Conservation (phyloP, 2,888 invertebrate genomes). For the Chrysolina americana region DNA sequence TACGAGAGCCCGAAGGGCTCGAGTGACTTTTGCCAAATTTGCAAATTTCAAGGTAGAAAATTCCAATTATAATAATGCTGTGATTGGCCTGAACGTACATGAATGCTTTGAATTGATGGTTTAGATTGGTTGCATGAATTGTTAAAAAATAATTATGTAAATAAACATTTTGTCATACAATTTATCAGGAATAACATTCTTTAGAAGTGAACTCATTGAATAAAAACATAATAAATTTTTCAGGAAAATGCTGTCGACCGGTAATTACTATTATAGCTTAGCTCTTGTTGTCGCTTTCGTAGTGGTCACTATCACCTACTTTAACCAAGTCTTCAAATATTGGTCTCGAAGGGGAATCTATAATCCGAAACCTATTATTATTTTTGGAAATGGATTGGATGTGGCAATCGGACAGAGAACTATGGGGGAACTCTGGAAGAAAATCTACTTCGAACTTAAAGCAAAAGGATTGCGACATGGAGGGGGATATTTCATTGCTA, state of each 20-base stretch:
- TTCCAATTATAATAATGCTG: too few relatives aligned
- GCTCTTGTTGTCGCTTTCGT: neutral
- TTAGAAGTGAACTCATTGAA: neutral
- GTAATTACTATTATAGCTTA: too few relatives aligned
- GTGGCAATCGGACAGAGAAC: conserved; percentile 18
- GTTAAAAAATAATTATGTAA: too few relatives aligned
- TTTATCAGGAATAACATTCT: too few relatives aligned
- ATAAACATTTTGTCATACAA: too few relatives aligned
- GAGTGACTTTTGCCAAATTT: too few relatives aligned
- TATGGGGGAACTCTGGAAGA: conserved; percentile 28
- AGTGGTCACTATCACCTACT: conserved; percentile 4
- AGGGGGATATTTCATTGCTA: neutral
- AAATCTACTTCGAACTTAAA: conserved; percentile 31
- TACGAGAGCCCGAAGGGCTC: too few relatives aligned
- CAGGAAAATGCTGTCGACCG: neutral
- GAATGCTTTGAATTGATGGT: too few relatives aligned
- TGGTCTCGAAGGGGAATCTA: conserved; percentile 34
- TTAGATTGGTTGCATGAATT: too few relatives aligned
- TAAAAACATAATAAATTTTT: too few relatives aligned
- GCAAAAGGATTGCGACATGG: conserved; percentile 12
- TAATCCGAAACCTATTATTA: conserved; percentile 16
- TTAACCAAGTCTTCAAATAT: conserved; percentile 15
- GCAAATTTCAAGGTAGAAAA: too few relatives aligned
- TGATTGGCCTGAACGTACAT: too few relatives aligned
- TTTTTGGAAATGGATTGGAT: conserved; percentile 33